phyloP scores from a whole-genome alignment of 2,113 vertebrate genomes.

The Lagopus leucura region DNA sequence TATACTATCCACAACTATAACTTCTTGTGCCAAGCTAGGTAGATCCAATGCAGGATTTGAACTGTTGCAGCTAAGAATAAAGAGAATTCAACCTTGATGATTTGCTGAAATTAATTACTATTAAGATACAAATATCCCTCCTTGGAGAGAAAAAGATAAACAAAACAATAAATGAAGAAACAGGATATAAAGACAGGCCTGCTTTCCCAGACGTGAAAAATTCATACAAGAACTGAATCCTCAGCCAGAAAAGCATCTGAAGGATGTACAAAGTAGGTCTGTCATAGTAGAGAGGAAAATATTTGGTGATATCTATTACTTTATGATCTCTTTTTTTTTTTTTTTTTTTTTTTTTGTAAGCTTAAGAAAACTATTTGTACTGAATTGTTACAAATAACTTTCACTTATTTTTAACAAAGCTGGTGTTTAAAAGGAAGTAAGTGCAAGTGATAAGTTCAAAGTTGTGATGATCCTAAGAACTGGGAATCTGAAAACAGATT shows the following conservation, averaged over 20 bases:
- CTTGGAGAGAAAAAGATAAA: rapidly evolving
- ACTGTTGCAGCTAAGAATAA: not conserved
- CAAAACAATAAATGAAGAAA: rapidly evolving
- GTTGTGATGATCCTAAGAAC: not conserved
- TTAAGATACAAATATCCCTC: not conserved
- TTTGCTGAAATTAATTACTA: not conserved
- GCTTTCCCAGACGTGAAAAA: not conserved
- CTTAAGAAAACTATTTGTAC: not conserved
- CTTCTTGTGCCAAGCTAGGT: not conserved
- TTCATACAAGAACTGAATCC: not conserved
- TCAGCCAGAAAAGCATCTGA: not conserved
- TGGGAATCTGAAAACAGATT: not conserved
- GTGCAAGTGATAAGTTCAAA: not conserved
- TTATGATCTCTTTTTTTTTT: not conserved
- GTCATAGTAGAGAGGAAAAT: not conserved
- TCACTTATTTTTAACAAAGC: not conserved
- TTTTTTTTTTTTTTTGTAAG: not conserved
- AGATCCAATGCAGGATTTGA: not conserved
- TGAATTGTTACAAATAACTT: not conserved
- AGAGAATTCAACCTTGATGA: not conserved
- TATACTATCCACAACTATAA: not conserved
- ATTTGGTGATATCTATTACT: not conserved
- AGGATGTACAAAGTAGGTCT: not conserved
- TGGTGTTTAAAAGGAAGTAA: not conserved
- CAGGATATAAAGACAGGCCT: not conserved